Evolutionary conservation across 2,888 invertebrate species (phyloP).

Genomic region (Muschampia plurimacula): DNA sequence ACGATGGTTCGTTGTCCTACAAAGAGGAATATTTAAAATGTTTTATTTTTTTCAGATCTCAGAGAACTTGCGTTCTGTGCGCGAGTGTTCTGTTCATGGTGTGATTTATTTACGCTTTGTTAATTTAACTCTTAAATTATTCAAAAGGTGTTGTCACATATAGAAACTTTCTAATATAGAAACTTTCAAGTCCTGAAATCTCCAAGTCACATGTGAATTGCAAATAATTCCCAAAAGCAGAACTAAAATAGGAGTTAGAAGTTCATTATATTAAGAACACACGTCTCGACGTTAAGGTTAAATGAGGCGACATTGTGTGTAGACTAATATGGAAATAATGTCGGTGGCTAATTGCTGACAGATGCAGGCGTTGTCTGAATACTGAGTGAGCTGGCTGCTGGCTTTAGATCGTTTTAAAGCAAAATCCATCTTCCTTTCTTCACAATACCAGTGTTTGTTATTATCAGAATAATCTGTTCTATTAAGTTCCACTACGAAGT

Average conservation of each 20-base stretch:
- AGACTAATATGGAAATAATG: constrained; percentile 69
- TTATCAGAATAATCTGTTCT: neutral
- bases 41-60: neutral
- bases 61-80: neutral
- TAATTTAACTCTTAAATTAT: neutral
- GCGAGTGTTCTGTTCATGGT: neutral
- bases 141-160: neutral
- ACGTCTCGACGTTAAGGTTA: constrained; percentile 43
- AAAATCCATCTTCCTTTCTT: no score
- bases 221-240: constrained; percentile 5
- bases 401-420: neutral
- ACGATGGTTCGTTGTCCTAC: neutral
- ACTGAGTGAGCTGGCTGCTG: constrained; percentile 11
- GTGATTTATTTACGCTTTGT: neutral
- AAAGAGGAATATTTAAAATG: neutral
- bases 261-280: constrained; percentile 31
- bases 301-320: constrained; percentile 62
- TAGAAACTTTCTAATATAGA: neutral
- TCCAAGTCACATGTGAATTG: neutral
- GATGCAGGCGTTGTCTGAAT: constrained; percentile 66
- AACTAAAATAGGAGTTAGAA: constrained; percentile 23
- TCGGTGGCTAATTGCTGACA: constrained; percentile 68
- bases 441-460: neutral
- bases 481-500: neutral
- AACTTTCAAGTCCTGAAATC: neutral